phyloP scores from a whole-genome alignment of 2,113 vertebrate species.

The Xenopus laevis region DNA sequence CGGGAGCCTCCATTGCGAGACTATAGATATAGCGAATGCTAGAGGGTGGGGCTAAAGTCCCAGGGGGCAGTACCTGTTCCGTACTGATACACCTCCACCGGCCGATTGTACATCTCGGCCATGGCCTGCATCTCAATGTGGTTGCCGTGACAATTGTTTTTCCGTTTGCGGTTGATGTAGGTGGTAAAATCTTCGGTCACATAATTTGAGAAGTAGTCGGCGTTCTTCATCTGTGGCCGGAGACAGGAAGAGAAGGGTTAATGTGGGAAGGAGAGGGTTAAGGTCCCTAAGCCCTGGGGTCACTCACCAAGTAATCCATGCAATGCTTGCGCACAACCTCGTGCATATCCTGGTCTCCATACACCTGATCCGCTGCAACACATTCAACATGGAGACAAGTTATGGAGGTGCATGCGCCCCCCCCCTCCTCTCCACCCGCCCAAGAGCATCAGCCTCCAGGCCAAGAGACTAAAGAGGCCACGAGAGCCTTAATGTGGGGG shows the following conservation, averaged over 20 bases:
- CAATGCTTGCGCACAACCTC: constrained; percentile 88
- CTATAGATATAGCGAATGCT: no score
- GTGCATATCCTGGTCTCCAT: constrained; percentile 90
- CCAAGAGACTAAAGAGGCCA: no score
- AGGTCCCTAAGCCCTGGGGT: neutral
- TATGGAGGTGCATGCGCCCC: no score
- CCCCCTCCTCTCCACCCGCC: no score
- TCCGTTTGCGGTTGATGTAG: constrained; percentile 92
- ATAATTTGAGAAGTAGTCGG: constrained; percentile 92
- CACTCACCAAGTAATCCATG: constrained; percentile 89
- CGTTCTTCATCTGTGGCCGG: constrained; percentile 83
- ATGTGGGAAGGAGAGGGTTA: neutral
- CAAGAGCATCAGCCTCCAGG: no score
- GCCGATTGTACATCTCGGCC: constrained; percentile 94
- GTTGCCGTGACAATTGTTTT: constrained; percentile 87
- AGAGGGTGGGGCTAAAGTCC: no score
- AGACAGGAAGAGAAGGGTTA: neutral
- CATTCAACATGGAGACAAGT: no score
- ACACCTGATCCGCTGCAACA: constrained; percentile 81
- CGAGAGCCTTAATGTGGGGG: no score
- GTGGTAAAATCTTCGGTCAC: constrained; percentile 94
- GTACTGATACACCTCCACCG: constrained; percentile 91
- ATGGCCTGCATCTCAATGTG: constrained; percentile 98
- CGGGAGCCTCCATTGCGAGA: no score
- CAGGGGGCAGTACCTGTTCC: constrained; percentile 66